Base-by-base conservation (phyloP, 2,113 vertebrate species). In the Nansenia antarctica region DNA sequence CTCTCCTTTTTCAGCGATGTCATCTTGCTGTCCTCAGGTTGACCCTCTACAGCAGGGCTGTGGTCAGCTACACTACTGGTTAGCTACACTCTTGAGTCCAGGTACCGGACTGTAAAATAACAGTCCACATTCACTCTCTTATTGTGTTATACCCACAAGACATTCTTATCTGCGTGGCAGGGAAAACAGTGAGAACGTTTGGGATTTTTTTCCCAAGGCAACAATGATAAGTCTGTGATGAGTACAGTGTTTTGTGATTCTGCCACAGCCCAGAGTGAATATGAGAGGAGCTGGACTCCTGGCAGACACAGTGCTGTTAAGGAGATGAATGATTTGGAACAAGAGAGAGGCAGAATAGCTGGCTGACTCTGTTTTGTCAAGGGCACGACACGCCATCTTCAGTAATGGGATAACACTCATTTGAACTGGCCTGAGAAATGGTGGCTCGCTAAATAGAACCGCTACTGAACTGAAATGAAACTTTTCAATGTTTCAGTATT, bases 351-450 rank as follows among this genome's bases (percentile, higher is more conserved):
- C 6, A 35, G 63, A 64, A 77, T 68, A 53, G 59, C 65, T 49
- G 5, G 14, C 30, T 24, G 54, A n/a, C 52, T 67, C 15, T 52
- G 24, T 34, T 47, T 45, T 66, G 57, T 14, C 26, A 20, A 30
- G 26, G 20, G 39, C 24, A n/a, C 66, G 61, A 35, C 24, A n/a
- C 66, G 61, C 29, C 30, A 24, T 66, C 47, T 70, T 73, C 29
- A 45, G 42, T 47, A 39, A 26, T 15, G 39, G 12, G 64, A 67
- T 63, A 47, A 58, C 35, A 55, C 49, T 30, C 24, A 22, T 32
- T 35, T 65, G 31, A 14, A 58, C 55, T 18, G 35, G 24, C 14
- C 12, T 26, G 20, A 42, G 60, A 39, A 62, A 39, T 26, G 34
- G n/a, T 8, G 22, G 5, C 11, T 26, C 11, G 37, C 26, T 24